Conservation (phyloP, 2,888 invertebrate species). For the Tetanocera ferruginea region DNA sequence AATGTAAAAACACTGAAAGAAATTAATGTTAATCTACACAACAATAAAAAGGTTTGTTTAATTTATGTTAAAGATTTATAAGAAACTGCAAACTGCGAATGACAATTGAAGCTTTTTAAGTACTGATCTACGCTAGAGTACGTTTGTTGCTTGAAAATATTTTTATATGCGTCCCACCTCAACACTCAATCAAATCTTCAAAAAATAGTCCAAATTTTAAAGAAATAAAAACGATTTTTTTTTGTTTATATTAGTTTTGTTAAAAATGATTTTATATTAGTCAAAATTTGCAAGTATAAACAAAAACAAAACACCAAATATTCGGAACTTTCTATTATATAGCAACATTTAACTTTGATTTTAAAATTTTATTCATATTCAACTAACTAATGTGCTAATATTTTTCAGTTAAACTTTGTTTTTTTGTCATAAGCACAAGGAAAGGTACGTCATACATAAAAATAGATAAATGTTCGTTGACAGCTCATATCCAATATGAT, state of each 20-base stretch:
- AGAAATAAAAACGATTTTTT: too few relatives aligned
- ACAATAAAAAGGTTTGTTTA: background rate
- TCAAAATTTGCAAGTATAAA: too few relatives aligned
- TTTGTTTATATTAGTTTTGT: too few relatives aligned
- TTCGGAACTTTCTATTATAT: background rate
- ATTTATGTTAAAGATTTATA: background rate
- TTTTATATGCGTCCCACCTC: too few relatives aligned
- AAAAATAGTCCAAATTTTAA: too few relatives aligned
- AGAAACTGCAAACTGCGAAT: too few relatives aligned
- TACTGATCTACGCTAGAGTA: too few relatives aligned
- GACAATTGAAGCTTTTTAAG: too few relatives aligned
- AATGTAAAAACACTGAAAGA: background rate
- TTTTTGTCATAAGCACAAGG: conserved; percentile 10
- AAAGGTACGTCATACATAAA: conserved; percentile 5
- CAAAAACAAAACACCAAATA: too few relatives aligned
- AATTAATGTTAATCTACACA: background rate
- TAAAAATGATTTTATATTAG: too few relatives aligned
- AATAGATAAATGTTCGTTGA: background rate
- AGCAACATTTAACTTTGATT: conserved; percentile 15
- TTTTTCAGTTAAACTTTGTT: background rate
- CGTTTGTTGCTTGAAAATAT: too few relatives aligned
- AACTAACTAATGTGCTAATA: background rate
- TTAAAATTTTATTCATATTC: conserved; percentile 18
- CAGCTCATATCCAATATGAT: background rate
- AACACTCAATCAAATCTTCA: too few relatives aligned